Evolutionary conservation across 2,888 invertebrate species (phyloP).

Genomic region (Scaeva pyrastri): DNA sequence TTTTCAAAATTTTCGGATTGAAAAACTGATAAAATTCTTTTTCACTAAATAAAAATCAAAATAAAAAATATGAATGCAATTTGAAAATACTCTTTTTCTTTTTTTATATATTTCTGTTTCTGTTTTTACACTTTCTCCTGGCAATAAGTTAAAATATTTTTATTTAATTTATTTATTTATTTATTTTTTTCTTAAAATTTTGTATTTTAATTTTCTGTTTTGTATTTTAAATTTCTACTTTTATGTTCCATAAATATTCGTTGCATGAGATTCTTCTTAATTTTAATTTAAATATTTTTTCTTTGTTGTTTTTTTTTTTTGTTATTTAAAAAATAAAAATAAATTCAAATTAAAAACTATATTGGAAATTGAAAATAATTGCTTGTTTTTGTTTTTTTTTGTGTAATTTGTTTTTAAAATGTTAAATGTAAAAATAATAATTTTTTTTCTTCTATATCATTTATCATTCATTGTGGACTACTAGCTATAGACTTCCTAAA

Average conservation of each 20-base stretch:
- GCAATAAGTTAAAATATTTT: constrained; percentile 43
- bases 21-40: not conserved
- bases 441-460: constrained; percentile 10
- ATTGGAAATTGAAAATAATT: not conserved
- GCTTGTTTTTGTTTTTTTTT: too few species aligned
- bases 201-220: constrained; percentile 78
- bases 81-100: not conserved
- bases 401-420: too few species aligned
- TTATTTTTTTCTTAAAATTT: constrained; percentile 44
- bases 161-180: not conserved
- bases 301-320: not conserved
- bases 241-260: constrained; percentile 84
- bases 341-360: constrained; percentile 13
- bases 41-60: not conserved
- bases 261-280: constrained; percentile 82
- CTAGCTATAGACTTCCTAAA: constrained; percentile 26
- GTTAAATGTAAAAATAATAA: constrained; percentile 30
- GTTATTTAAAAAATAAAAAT: too few species aligned
- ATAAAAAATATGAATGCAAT: not conserved
- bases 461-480: constrained; percentile 58
- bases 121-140: constrained; percentile 22
- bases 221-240: constrained; percentile 83
- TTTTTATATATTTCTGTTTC: constrained; percentile 21
- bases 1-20: not conserved
- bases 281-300: constrained; percentile 74